Evolutionary conservation across 2,797 vertebrate species (phyloP).

Genomic region (Phoebastria nigripes): DNA sequence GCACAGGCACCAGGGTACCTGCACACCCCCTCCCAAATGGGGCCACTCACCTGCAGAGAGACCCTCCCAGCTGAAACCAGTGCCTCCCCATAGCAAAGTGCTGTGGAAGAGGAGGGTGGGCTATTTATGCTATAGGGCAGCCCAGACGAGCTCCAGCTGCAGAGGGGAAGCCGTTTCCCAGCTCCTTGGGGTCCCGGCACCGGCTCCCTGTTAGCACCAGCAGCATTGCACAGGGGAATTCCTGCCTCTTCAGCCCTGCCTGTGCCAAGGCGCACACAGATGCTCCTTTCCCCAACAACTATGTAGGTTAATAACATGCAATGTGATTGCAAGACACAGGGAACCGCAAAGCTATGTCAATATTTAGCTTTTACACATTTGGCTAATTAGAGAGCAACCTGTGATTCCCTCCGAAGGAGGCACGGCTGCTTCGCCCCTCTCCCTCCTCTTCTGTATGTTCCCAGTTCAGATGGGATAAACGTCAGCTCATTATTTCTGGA

Average conservation of each 20-base stretch:
- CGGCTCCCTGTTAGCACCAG: not conserved
- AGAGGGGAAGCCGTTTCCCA: not conserved
- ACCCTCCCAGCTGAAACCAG: not conserved
- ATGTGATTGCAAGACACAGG: slow-evolving; percentile 10
- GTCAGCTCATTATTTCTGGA: slow-evolving; percentile 51
- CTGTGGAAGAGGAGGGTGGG: not conserved
- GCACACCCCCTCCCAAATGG: not conserved
- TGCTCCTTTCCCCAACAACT: slow-evolving; percentile 42
- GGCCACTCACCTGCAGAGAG: not conserved
- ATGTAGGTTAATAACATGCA: slow-evolving; percentile 66
- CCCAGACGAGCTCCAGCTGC: not conserved
- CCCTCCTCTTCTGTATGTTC: not conserved
- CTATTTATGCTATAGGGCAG: not conserved
- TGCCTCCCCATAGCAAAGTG: rapidly evolving
- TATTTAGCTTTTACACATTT: slow-evolving; percentile 52
- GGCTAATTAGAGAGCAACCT: slow-evolving; percentile 48
- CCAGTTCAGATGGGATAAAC: not conserved
- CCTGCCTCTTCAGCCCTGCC: slow-evolving; percentile 27
- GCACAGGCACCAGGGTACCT: not conserved
- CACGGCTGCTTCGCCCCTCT: not conserved
- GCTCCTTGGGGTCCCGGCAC: not conserved
- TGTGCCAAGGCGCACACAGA: slow-evolving; percentile 31
- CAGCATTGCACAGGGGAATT: not conserved
- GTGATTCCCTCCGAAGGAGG: not conserved
- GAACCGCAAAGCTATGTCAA: slow-evolving; percentile 10